Base-by-base conservation (phyloP, 2,113 vertebrate species). In the Labeo catla region DNA sequence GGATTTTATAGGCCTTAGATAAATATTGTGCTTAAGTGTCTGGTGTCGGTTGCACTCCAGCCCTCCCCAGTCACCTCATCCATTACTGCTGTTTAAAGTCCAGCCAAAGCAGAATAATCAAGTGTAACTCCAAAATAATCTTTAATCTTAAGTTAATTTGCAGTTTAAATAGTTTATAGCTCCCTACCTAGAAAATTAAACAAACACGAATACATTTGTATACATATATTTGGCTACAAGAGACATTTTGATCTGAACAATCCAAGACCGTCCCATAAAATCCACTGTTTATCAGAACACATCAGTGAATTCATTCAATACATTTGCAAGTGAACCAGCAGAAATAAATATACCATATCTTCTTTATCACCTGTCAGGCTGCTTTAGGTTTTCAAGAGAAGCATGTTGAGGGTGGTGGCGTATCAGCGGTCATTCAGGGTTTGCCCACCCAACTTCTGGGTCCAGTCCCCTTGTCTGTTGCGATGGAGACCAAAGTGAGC, bases 401-500 rank as follows among this genome's bases (percentile, higher is more conserved):
- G 91, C 96, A 96, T 61, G 94, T 92, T 11, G 96, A 97, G 28
- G 91, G 92, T 4, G 93, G 93, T 3, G 93, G 93, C 6, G 84
- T 88, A 47, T 45, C 91, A 84, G 92, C 95, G 0, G 93, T 96
- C 39, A 95, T 96, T 88, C 97, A 95, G 89, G 92, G 96, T 45
- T 91, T 98, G 84, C 94, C 97, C 0, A 95, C 95, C 74, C 96
- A 98, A 88, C 96, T 97, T 4, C 92, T 96, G 83, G 96, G 96
- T 36, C 95, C 93, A n/a, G 89, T 97, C 80, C 92, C 96, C 84
- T 95, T 98, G 84, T 95, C 96, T 74, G 95, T 96, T 0, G 76
- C 95, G 73, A 90, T 97, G 86, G 98, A 99, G 88, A 95, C 96
- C 68, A 99, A 98, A 90, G 96, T 96, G 85, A 98, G 96, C 91